These are phyloP conservation scores for Drosophila buzzatii DNA, from an alignment of 2,888 invertebrate genomes.

Conservation along the genomic window DNA sequence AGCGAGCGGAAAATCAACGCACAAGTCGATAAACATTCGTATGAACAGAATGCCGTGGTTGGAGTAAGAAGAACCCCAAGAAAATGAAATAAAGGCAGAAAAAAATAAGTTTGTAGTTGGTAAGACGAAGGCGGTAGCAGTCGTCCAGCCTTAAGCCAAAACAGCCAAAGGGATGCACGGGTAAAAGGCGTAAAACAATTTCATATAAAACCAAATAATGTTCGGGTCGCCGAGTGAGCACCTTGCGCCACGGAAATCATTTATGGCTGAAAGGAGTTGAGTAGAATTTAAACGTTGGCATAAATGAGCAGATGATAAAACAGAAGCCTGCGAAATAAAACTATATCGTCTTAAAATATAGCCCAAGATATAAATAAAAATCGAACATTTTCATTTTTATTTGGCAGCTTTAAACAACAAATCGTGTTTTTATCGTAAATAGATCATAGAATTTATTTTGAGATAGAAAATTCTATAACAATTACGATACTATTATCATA, in stretches of 20 bases:
- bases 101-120: slow-evolving; percentile 52
- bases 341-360: background rate
- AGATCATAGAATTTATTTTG: background rate
- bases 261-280: slow-evolving; percentile 31
- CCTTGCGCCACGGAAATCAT: slow-evolving; percentile 46
- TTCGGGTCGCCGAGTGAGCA: slow-evolving; percentile 51
- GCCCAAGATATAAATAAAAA: background rate
- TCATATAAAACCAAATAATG: slow-evolving; percentile 69
- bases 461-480: background rate
- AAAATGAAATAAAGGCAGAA: slow-evolving; percentile 48
- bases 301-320: slow-evolving; percentile 30
- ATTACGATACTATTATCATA: background rate
- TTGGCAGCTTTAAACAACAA: background rate
- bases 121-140: background rate
- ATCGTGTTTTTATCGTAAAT: background rate
- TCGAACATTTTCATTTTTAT: background rate
- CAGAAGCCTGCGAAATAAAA: background rate
- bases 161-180: slow-evolving; percentile 22
- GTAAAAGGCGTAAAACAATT: slow-evolving; percentile 61
- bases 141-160: slow-evolving; percentile 24
- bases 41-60: slow-evolving; percentile 53
- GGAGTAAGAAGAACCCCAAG: slow-evolving; percentile 11
- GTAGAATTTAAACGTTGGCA: slow-evolving; percentile 31
- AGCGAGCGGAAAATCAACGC: slow-evolving; percentile 80
- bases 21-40: slow-evolving; percentile 77